Evolutionary conservation across 2,113 vertebrate species (phyloP).

Genomic region (Protomyctophum bolini): DNA sequence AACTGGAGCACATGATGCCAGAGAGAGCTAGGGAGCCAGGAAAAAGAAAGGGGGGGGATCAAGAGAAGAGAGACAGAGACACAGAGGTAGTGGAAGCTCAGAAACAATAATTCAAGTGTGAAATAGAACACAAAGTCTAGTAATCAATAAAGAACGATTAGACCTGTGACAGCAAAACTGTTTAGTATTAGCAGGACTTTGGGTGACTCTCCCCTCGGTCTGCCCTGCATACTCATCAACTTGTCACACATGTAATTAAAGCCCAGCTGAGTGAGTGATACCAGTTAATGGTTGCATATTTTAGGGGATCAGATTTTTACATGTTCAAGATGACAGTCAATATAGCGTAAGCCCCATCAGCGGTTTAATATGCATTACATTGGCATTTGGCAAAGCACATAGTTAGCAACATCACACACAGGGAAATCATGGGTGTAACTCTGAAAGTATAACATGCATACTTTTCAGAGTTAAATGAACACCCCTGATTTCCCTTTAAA

Average conservation of each 20-base stretch:
- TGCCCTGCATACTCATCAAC: conserved; percentile 48
- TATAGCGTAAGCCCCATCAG: conserved; percentile 60
- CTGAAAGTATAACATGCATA: too few relatives aligned
- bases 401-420: conserved; percentile 16
- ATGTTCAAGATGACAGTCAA: conserved; percentile 67
- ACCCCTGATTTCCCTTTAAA: too few relatives aligned
- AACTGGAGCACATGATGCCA: conserved; percentile 71
- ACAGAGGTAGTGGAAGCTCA: conserved; percentile 27
- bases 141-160: conserved; percentile 77
- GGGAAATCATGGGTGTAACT: background rate
- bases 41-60: conserved; percentile 17
- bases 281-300: conserved; percentile 65
- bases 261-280: conserved; percentile 66
- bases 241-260: conserved; percentile 75
- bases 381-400: conserved; percentile 50
- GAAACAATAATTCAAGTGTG: conserved; percentile 74
- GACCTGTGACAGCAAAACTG: conserved; percentile 62
- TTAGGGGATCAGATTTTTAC: conserved; percentile 63
- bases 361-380: conserved; percentile 51
- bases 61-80: conserved; percentile 17
- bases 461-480: too few relatives aligned
- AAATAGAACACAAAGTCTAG: conserved; percentile 73
- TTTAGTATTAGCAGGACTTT: conserved; percentile 61
- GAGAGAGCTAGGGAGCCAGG: conserved; percentile 47
- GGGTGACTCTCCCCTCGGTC: conserved; percentile 58